These are phyloP conservation scores for Etheostoma nigrum DNA, from an alignment of 2,797 vertebrate genomes.

Conservation along the genomic window DNA sequence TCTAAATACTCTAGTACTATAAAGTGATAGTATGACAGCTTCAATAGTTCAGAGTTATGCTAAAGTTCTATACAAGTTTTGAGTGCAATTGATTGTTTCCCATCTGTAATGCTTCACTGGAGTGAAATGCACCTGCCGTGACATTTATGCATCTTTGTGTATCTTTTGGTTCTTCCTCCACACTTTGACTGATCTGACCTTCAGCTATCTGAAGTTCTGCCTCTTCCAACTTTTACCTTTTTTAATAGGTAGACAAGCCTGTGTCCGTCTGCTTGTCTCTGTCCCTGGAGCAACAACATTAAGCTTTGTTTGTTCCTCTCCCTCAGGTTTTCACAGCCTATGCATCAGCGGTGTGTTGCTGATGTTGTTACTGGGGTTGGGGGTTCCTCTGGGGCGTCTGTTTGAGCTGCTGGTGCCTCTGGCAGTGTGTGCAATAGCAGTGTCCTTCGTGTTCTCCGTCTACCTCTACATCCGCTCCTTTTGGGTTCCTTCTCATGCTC, in stretches of 20 bases:
- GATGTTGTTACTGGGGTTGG: constrained; percentile 74
- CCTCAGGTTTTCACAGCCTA: constrained; percentile 87
- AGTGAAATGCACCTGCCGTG: background rate
- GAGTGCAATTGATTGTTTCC: background rate
- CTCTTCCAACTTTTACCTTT: constrained; percentile 29
- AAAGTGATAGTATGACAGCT: background rate
- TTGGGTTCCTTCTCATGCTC: constrained; percentile 81
- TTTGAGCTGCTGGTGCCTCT: constrained; percentile 88
- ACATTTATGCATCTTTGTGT: background rate
- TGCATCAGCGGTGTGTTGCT: constrained; percentile 82
- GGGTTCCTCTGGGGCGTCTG: constrained; percentile 85
- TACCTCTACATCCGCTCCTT: constrained; percentile 90
- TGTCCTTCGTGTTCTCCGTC: constrained; percentile 86
- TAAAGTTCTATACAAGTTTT: background rate
- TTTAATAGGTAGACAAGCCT: background rate
- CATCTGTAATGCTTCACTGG: background rate
- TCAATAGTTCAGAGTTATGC: background rate
- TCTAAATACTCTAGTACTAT: background rate
- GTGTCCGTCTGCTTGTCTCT: constrained; percentile 28
- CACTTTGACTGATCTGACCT: constrained; percentile 5
- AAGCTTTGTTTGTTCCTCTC: constrained; percentile 53
- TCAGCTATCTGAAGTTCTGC: constrained; percentile 10
- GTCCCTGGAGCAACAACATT: constrained; percentile 34
- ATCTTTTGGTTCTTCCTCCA: constrained; percentile 4
- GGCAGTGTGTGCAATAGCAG: constrained; percentile 80